phyloP scores from a whole-genome alignment of 2,888 invertebrate genomes.

The Orchesella flavescens region DNA sequence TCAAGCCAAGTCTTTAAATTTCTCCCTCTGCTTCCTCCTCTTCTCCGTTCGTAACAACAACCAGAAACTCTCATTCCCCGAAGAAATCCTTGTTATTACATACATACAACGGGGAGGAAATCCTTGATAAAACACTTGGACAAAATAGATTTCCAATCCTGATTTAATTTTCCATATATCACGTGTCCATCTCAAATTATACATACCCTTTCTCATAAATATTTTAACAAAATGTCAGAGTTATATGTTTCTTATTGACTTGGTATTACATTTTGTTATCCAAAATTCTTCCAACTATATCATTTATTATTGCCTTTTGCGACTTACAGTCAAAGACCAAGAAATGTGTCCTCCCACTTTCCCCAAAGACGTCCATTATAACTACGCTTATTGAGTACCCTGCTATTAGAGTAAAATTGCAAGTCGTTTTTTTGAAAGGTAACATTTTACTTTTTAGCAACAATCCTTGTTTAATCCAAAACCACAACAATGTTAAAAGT shows the following conservation, averaged over 20 bases:
- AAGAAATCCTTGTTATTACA: neutral
- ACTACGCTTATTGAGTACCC: too few species aligned
- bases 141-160: neutral
- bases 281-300: too few species aligned
- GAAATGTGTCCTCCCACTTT: neutral
- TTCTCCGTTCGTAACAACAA: constrained; percentile 44
- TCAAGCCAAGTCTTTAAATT: constrained; percentile 47
- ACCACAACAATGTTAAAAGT: too few species aligned
- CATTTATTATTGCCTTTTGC: too few species aligned
- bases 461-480: too few species aligned
- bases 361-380: neutral
- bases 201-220: constrained; percentile 31
- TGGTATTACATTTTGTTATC: too few species aligned
- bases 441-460: too few species aligned
- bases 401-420: too few species aligned
- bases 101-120: neutral
- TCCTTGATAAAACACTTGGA: neutral
- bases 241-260: too few species aligned
- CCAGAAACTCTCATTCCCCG: constrained; percentile 7
- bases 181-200: constrained; percentile 31
- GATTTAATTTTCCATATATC: constrained; percentile 55
- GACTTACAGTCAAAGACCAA: too few species aligned
- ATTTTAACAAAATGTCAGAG: constrained; percentile 9
- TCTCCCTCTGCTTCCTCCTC: constrained; percentile 28
- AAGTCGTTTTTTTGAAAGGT: too few species aligned